phyloP scores from a whole-genome alignment of 2,888 invertebrate genomes.

The Drosophila leonis region DNA sequence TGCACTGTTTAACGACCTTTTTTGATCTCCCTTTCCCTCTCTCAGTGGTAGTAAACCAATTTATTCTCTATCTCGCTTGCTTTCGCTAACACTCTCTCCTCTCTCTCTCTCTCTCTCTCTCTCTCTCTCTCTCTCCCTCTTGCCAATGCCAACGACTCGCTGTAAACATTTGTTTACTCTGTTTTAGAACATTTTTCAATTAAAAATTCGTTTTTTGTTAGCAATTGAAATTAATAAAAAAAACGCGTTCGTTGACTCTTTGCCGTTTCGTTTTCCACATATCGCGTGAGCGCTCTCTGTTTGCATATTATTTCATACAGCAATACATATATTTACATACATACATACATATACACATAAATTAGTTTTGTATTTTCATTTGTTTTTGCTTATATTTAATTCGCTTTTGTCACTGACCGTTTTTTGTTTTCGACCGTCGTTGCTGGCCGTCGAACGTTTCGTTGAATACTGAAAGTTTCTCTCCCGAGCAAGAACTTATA shows the following conservation, averaged over 20 bases:
- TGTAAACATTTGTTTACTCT: slow-evolving; percentile 1
- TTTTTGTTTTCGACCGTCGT: slow-evolving; percentile 23
- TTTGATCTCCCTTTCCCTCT: not conserved
- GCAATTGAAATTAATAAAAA: slow-evolving; percentile 52
- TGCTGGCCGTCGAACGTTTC: slow-evolving; percentile 45
- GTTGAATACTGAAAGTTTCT: slow-evolving; percentile 56
- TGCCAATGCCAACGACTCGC: not conserved
- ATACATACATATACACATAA: slow-evolving; percentile 1
- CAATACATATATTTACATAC: not conserved
- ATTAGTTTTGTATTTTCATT: slow-evolving; percentile 24
- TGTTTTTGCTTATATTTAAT: slow-evolving; percentile 24
- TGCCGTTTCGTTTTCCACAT: slow-evolving; percentile 2
- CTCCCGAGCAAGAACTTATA: slow-evolving; percentile 35
- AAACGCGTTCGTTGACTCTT: slow-evolving; percentile 28
- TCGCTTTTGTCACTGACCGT: slow-evolving; percentile 22
- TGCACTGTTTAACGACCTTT: not conserved
- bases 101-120: not conserved
- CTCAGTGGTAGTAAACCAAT: not conserved
- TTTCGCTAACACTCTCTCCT: not conserved
- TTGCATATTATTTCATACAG: not conserved
- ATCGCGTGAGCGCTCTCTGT: not conserved
- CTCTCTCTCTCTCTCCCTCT: not conserved
- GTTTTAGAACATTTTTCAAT: slow-evolving; percentile 15
- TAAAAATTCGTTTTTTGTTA: slow-evolving; percentile 12
- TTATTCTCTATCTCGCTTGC: too few species aligned